Percentiles rank a stretch among this genome's conserved stretches.
Evolutionary conservation across 2,888 invertebrate genomes (phyloP).

Genomic region (Drosophila formosana): DNA sequence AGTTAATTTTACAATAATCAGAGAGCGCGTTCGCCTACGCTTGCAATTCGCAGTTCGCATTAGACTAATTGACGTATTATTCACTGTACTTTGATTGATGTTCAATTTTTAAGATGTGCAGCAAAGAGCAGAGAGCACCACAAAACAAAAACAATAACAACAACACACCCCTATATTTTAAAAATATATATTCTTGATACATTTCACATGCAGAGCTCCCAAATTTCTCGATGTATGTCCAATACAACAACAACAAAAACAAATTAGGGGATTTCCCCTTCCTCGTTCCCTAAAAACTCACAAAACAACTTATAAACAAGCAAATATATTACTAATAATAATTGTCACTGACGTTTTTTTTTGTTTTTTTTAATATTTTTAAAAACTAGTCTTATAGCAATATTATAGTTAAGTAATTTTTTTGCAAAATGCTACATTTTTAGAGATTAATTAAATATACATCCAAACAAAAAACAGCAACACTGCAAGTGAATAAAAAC

Average conservation of each 20-base stretch:
- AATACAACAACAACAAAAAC: neutral
- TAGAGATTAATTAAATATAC: slow-evolving; percentile 30
- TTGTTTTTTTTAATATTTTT: slow-evolving; percentile 53
- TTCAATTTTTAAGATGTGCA: neutral
- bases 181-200: slow-evolving; percentile 1
- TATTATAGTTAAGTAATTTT: slow-evolving; percentile 67
- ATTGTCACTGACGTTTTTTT: slow-evolving; percentile 18
- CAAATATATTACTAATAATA: slow-evolving; percentile 20
- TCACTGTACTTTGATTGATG: neutral
- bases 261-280: neutral
- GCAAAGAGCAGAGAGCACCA: slow-evolving; percentile 8
- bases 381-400: slow-evolving; percentile 71
- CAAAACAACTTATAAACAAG: slow-evolving; percentile 10
- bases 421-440: slow-evolving; percentile 46
- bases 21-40: neutral
- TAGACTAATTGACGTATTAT: neutral
- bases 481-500: slow-evolving; percentile 14
- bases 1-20: slow-evolving; percentile 2
- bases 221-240: neutral
- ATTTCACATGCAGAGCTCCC: neutral
- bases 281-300: neutral
- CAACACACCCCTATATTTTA: neutral
- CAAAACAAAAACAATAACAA: neutral
- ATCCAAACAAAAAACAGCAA: slow-evolving; percentile 28
- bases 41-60: neutral